Percentiles rank a stretch among this genome's conserved stretches.
Evolutionary conservation across 2,888 invertebrate species (phyloP).

Genomic region (Lepeophtheirus nordmannii): DNA sequence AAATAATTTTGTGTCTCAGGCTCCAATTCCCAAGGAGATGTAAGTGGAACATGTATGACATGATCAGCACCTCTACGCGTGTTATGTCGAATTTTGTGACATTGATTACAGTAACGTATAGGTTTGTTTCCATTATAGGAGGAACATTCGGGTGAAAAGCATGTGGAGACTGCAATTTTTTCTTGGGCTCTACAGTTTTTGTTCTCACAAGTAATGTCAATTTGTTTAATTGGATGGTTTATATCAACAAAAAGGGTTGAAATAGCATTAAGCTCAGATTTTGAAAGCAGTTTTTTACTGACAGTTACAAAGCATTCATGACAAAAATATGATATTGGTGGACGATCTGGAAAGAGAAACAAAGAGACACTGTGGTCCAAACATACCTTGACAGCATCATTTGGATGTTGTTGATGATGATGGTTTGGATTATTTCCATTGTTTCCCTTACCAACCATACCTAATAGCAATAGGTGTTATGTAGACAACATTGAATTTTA

Average conservation of each 20-base stretch:
- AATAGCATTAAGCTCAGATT: not conserved
- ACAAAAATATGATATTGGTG: slow-evolving; percentile 87
- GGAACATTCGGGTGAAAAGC: slow-evolving; percentile 91
- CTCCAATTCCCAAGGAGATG: slow-evolving; percentile 74
- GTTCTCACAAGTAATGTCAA: slow-evolving; percentile 87
- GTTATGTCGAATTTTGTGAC: slow-evolving; percentile 75
- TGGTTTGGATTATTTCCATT: not conserved
- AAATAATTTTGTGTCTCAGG: slow-evolving; percentile 79
- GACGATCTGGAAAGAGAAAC: slow-evolving; percentile 49
- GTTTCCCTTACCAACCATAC: slow-evolving; percentile 16
- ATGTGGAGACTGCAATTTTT: slow-evolving; percentile 82
- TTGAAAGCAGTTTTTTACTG: slow-evolving; percentile 32
- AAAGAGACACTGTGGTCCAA: slow-evolving; percentile 79
- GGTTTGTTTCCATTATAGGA: slow-evolving; percentile 92
- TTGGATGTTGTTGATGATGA: not conserved
- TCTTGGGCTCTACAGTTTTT: slow-evolving; percentile 87
- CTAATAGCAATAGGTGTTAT: not conserved
- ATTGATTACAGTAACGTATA: slow-evolving; percentile 77
- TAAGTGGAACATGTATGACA: slow-evolving; percentile 70
- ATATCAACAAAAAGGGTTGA: slow-evolving; percentile 34
- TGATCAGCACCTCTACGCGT: slow-evolving; percentile 72
- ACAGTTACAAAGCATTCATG: slow-evolving; percentile 65
- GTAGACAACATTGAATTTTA: not conserved
- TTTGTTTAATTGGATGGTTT: slow-evolving; percentile 75
- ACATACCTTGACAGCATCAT: slow-evolving; percentile 77